Evolutionary conservation across 2,888 invertebrate genomes (phyloP).

Genomic region (Drosophila prostipennis): DNA sequence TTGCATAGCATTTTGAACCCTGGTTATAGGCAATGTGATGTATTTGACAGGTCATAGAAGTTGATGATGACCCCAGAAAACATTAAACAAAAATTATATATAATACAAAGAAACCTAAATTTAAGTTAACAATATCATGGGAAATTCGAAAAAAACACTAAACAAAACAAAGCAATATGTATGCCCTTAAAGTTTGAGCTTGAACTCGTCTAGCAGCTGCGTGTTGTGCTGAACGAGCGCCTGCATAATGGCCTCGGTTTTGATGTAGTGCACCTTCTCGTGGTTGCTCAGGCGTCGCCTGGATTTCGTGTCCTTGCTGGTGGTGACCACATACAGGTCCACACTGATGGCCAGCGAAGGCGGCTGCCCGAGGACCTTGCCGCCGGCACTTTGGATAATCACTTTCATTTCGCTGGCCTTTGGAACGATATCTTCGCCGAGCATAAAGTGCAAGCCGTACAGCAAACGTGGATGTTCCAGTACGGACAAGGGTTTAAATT

Average conservation of each 20-base stretch:
- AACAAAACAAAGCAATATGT: neutral
- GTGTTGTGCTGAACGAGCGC: conserved; percentile 48
- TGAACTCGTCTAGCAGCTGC: conserved; percentile 29
- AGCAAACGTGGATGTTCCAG: conserved; percentile 35
- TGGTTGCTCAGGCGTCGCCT: conserved; percentile 26
- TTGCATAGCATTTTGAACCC: no score
- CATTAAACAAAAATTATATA: conserved; percentile 9
- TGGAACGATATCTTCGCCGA: conserved; percentile 48
- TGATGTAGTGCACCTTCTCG: conserved; percentile 45
- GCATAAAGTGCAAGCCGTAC: conserved; percentile 45
- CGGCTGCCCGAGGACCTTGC: conserved; percentile 32
- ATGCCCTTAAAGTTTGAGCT: conserved; percentile 6
- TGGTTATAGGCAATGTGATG: conserved; percentile 3
- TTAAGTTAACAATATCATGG: neutral
- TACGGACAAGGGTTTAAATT: conserved; percentile 51
- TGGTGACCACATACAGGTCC: conserved; percentile 51
- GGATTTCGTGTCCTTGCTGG: conserved; percentile 9
- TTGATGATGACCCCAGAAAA: neutral
- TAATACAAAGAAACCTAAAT: neutral
- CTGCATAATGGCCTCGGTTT: conserved; percentile 60
- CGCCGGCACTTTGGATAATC: conserved; percentile 62
- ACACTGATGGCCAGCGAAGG: conserved; percentile 19
- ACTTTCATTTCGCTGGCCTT: conserved; percentile 54
- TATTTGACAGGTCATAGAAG: conserved; percentile 13
- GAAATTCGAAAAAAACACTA: neutral